phyloP scores from a whole-genome alignment of 1,140 invertebrate species.

The Cepaea nemoralis region DNA sequence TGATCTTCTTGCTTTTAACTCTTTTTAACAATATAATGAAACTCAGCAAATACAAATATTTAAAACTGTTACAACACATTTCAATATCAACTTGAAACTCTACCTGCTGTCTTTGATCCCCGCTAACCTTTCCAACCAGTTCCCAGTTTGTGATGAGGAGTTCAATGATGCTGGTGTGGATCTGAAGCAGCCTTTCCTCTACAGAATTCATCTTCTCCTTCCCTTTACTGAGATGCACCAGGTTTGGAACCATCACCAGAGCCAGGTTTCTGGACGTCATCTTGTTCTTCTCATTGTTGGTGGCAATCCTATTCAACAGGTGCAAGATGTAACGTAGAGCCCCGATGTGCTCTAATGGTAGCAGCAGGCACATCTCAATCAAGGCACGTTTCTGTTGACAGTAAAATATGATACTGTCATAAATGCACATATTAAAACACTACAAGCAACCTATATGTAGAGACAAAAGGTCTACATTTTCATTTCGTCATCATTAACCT shows the following conservation, averaged over 20 bases:
- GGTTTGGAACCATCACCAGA: constrained; percentile 84
- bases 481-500: no score
- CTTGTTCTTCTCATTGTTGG: constrained; percentile 80
- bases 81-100: not conserved
- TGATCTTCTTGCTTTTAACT: no score
- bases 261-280: constrained; percentile 86
- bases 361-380: constrained; percentile 77
- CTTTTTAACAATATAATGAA: no score
- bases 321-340: constrained; percentile 80
- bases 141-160: constrained; percentile 83
- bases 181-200: constrained; percentile 64
- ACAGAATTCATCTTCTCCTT: constrained; percentile 73
- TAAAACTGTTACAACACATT: no score
- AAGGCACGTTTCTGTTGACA: constrained; percentile 74
- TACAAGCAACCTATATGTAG: no score
- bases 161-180: constrained; percentile 74
- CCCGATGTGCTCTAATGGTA: constrained; percentile 78
- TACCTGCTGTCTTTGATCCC: constrained; percentile 21
- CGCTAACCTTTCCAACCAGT: constrained; percentile 78
- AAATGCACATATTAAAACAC: no score
- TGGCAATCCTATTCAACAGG: constrained; percentile 77
- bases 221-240: constrained; percentile 79
- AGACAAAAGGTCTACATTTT: no score
- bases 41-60: no score
- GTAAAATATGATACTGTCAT: not conserved